These are phyloP conservation scores for Leptogaster cylindrica DNA, from an alignment of 2,888 invertebrate genomes.

Conservation along the genomic window DNA sequence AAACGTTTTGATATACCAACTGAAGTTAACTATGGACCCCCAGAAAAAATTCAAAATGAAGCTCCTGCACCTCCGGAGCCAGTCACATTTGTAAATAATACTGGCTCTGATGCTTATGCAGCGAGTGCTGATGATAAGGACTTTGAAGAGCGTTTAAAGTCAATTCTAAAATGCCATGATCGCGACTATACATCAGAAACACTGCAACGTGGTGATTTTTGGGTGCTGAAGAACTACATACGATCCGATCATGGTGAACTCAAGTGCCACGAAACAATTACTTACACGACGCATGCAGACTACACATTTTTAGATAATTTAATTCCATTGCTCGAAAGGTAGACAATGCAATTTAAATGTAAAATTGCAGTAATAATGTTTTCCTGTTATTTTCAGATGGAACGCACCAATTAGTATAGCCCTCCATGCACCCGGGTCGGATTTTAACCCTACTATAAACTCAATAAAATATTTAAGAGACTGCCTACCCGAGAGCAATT, in stretches of 20 bases:
- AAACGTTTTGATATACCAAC: constrained; percentile 51
- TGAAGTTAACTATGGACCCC: constrained; percentile 44
- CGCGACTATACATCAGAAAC: constrained; percentile 67
- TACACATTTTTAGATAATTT: constrained; percentile 91
- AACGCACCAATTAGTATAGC: constrained; percentile 86
- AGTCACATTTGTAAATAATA: constrained; percentile 54
- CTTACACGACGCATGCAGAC: constrained; percentile 92
- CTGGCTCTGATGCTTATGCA: constrained; percentile 56
- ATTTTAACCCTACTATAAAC: constrained; percentile 78
- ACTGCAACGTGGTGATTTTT: constrained; percentile 79
- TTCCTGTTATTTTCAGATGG: constrained; percentile 78
- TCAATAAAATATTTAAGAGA: constrained; percentile 82
- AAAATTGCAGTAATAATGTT: not conserved
- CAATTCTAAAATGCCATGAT: constrained; percentile 69
- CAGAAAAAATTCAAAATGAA: constrained; percentile 29
- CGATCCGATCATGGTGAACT: constrained; percentile 72
- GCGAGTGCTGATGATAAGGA: constrained; percentile 60
- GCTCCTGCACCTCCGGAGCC: constrained; percentile 17
- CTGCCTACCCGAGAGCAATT: constrained; percentile 71
- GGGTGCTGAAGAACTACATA: constrained; percentile 88
- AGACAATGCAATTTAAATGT: constrained; percentile 45
- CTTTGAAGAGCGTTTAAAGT: constrained; percentile 59
- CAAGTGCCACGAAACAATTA: constrained; percentile 83
- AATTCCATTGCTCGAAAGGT: constrained; percentile 79
- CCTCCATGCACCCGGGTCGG: constrained; percentile 84